These are phyloP conservation scores for Orthosia gothica DNA, from an alignment of 2,888 invertebrate species.

Conservation along the genomic window DNA sequence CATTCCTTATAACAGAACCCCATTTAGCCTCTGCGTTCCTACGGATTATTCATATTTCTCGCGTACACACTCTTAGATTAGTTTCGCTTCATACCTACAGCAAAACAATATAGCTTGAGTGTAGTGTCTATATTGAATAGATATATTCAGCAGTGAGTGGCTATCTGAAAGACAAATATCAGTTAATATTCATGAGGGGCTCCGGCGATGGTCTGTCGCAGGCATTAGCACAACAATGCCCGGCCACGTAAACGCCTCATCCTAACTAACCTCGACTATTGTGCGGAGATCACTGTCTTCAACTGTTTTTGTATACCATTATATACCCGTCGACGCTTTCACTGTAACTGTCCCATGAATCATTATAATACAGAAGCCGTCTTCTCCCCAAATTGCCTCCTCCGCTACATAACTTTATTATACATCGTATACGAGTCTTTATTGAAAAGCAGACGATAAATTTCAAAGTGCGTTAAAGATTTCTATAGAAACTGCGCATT, in stretches of 20 bases:
- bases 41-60: slow-evolving; percentile 37
- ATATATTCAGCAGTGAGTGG: slow-evolving; percentile 81
- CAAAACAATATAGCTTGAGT: slow-evolving; percentile 66
- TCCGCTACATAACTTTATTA: slow-evolving; percentile 39
- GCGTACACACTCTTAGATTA: slow-evolving; percentile 55
- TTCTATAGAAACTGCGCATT: slow-evolving; percentile 36
- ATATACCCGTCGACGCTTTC: slow-evolving; percentile 66
- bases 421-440: slow-evolving; percentile 45
- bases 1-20: slow-evolving; percentile 21
- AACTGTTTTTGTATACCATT: slow-evolving; percentile 76
- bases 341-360: slow-evolving; percentile 64
- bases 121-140: slow-evolving; percentile 76
- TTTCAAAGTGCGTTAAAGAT: slow-evolving; percentile 43
- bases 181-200: slow-evolving; percentile 89
- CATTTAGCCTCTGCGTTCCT: slow-evolving; percentile 25
- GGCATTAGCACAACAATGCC: slow-evolving; percentile 88
- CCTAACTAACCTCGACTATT: slow-evolving; percentile 82
- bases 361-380: slow-evolving; percentile 59
- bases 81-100: slow-evolving; percentile 62
- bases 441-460: slow-evolving; percentile 63
- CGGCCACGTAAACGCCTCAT: slow-evolving; percentile 78
- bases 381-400: slow-evolving; percentile 36
- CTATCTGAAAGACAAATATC: slow-evolving; percentile 83
- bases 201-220: slow-evolving; percentile 78
- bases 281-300: slow-evolving; percentile 80